Conservation (phyloP, 1,140 invertebrate species). For the Diprion similis region DNA sequence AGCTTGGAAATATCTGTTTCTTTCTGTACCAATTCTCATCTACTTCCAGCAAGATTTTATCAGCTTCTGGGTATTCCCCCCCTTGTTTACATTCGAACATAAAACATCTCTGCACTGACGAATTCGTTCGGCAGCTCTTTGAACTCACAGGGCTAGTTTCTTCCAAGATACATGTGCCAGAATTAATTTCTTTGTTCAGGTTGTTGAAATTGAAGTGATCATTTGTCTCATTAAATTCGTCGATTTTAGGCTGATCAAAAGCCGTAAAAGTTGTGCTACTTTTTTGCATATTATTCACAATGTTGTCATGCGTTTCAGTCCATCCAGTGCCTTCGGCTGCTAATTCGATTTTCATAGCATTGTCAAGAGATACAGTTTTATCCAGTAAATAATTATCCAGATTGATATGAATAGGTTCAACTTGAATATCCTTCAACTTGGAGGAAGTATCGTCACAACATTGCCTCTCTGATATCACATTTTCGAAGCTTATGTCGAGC, state of each 20-base stretch:
- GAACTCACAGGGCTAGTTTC: no score
- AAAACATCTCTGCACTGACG: background rate
- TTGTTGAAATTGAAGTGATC: no score
- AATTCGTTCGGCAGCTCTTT: background rate
- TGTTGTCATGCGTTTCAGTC: background rate
- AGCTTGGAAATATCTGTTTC: background rate
- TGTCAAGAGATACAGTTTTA: constrained; percentile 34
- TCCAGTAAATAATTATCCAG: constrained; percentile 22
- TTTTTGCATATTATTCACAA: background rate
- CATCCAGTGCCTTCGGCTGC: background rate
- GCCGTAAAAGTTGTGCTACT: background rate
- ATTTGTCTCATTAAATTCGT: no score
- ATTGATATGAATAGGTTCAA: background rate
- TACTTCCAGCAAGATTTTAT: background rate
- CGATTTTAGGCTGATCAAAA: no score
- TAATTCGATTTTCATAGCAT: background rate
- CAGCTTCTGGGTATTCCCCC: background rate
- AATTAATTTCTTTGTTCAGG: no score
- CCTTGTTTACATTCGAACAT: background rate
- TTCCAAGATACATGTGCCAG: no score
- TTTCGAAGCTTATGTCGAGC: background rate
- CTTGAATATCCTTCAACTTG: background rate
- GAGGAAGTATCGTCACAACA: background rate
- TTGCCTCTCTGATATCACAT: background rate
- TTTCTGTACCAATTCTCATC: background rate